Base-by-base conservation (phyloP, 2,888 invertebrate genomes). In the Lottia gigantea region DNA sequence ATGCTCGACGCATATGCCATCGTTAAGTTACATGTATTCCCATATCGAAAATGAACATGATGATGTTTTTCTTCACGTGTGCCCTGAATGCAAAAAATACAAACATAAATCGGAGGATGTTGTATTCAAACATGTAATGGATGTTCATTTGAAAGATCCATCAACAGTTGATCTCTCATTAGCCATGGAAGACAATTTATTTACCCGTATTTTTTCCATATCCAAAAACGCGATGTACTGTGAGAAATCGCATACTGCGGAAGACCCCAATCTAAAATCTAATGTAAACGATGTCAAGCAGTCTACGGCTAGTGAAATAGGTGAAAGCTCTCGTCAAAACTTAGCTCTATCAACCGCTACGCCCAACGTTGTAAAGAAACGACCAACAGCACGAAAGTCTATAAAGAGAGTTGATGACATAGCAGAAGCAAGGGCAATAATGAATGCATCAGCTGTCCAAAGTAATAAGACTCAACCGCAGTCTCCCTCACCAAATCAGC, bases 1-100 rank as follows among this genome's bases (percentile, higher is more conserved):
- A 67, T 84, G 84, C 68, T 76, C 80, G 64, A 71, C 77, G 15
- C 82, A 82, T 66, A 77, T 83, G 77, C 81, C 82, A 15, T 80
- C 82, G 7, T 65, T 84, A 31, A 80, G 82, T 55, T 79, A 74
- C 55, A 83, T 81, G 8, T 82, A 81, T 68, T 76, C 78, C 26
- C 84, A 84, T 74, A 70, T 84, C 7, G 81, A 83, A 73, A 68
- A 73, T 8, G 76, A 80, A 55, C 84, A 84, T 69, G 74, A 75
- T 12, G 83, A 83, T 68, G 77, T 81, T 3, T 83, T 83, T 78
- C 81, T 82, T 46, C 80, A 77, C 75, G 74, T 78, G 15, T 78
- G 80, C 72, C 78, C 78, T 23, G 68, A 74, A n/a, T 83, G 83
- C 73, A 82, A 83, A 74, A 68, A 66, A 61, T 83, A 78, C 68